These are phyloP conservation scores for Oreonectes daqikongensis DNA, from an alignment of 2,797 vertebrate genomes.

Conservation along the genomic window DNA sequence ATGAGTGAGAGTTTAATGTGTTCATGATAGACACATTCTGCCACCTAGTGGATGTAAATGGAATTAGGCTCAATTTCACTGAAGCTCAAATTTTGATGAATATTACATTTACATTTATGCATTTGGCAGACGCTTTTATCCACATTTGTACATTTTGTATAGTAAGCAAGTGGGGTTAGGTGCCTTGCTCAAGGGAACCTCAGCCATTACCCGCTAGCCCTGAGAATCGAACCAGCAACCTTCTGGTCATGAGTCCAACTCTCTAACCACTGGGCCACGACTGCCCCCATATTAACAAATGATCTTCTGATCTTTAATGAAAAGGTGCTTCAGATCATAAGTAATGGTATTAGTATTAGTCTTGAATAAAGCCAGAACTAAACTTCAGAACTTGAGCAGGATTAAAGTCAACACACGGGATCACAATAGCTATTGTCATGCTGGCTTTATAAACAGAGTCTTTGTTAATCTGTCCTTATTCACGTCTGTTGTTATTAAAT, in stretches of 20 bases:
- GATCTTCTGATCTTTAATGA: background rate
- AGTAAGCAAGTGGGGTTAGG: no score
- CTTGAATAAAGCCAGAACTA: background rate
- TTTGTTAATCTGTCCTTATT: conserved; percentile 34
- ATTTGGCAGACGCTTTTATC: no score
- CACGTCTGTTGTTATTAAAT: conserved; percentile 26
- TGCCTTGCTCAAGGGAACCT: no score
- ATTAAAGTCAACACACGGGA: conserved; percentile 25
- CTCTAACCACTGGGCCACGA: no score
- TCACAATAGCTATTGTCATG: conserved; percentile 15
- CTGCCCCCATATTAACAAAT: no score
- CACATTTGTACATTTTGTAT: no score
- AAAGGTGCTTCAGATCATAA: background rate
- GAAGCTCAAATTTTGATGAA: background rate
- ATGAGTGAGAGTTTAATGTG: background rate
- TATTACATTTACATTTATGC: no score
- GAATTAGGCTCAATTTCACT: background rate
- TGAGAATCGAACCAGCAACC: no score
- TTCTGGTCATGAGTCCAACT: no score
- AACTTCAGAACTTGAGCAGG: background rate
- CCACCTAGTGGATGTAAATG: conserved; percentile 39
- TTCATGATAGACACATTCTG: background rate
- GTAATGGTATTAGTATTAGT: background rate
- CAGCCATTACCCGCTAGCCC: no score
- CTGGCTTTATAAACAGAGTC: conserved; percentile 30